Conservation (phyloP, 2,888 invertebrate species). For the Drosophila fulvimacula region DNA sequence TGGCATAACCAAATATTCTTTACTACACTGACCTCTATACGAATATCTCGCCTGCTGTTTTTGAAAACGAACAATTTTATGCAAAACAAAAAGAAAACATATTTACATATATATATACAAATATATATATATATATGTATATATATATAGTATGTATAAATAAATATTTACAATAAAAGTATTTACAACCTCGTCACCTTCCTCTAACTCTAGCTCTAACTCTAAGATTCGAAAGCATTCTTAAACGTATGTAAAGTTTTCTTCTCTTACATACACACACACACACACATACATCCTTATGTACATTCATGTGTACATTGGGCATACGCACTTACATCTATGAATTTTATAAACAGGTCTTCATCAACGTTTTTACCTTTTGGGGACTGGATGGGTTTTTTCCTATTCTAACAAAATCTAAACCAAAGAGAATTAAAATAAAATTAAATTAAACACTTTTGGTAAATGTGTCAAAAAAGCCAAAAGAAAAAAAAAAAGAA, state of each 20-base stretch:
- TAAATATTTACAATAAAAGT: conserved; percentile 36
- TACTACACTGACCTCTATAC: conserved; percentile 48
- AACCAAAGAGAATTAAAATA: conserved; percentile 8
- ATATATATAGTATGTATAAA: conserved; percentile 8
- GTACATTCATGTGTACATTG: conserved; percentile 26
- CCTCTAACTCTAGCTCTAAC: conserved; percentile 7
- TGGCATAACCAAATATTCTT: conserved; percentile 5
- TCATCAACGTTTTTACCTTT: conserved; percentile 74
- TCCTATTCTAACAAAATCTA: conserved; percentile 59
- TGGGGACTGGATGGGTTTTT: conserved; percentile 73
- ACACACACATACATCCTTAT: conserved; percentile 31
- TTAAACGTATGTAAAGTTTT: conserved; percentile 8
- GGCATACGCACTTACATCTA: conserved; percentile 49
- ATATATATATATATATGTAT: conserved; percentile 8
- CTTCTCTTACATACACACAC: conserved; percentile 12
- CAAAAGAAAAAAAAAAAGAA: conserved; percentile 29
- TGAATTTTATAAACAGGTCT: conserved; percentile 74
- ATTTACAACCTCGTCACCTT: conserved; percentile 44
- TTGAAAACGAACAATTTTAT: conserved; percentile 45
- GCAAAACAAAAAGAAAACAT: conserved; percentile 17
- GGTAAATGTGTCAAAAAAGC: conserved; percentile 31
- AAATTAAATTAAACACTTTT: conserved; percentile 24
- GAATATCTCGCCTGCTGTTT: conserved; percentile 61
- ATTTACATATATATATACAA: conserved; percentile 24
- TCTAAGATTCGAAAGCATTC: conserved; percentile 26